Conservation (phyloP, 2,888 invertebrate species). For the Drosophila neonasuta region DNA sequence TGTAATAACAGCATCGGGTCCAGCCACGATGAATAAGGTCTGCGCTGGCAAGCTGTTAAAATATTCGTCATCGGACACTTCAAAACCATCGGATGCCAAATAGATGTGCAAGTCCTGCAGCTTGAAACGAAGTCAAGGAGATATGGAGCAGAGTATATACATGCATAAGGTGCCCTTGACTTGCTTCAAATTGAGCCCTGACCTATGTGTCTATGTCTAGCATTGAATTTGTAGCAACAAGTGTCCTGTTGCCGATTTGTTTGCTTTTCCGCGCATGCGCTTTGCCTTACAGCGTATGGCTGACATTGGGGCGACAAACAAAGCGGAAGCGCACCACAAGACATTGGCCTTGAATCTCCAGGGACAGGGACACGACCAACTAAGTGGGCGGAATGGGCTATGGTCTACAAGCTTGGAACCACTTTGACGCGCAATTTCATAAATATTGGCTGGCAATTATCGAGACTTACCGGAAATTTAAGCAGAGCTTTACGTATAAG, state of each 20-base stretch:
- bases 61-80: constrained; percentile 89
- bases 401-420: not conserved
- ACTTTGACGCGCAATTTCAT: constrained; percentile 54
- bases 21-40: constrained; percentile 86
- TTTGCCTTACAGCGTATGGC: constrained; percentile 3
- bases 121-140: constrained; percentile 54
- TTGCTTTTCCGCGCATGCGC: constrained; percentile 57
- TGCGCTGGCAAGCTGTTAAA: constrained; percentile 89
- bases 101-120: constrained; percentile 83
- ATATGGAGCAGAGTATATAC: constrained; percentile 5
- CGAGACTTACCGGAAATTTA: constrained; percentile 81
- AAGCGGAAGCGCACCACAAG: constrained; percentile 60
- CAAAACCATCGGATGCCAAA: constrained; percentile 87
- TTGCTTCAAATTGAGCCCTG: constrained; percentile 42
- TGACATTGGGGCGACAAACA: constrained; percentile 74
- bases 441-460: not conserved
- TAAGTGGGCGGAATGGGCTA: constrained; percentile 3
- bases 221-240: constrained; percentile 56
- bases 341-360: constrained; percentile 70
- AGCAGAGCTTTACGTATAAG: constrained; percentile 77
- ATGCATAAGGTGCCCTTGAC: constrained; percentile 55
- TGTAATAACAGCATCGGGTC: constrained; percentile 84
- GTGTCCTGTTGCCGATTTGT: constrained; percentile 35
- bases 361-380: constrained; percentile 44
- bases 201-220: constrained; percentile 32